These are phyloP conservation scores for Microctenopoma steveboyesi DNA, from an alignment of 2,797 vertebrate genomes.

Conservation along the genomic window DNA sequence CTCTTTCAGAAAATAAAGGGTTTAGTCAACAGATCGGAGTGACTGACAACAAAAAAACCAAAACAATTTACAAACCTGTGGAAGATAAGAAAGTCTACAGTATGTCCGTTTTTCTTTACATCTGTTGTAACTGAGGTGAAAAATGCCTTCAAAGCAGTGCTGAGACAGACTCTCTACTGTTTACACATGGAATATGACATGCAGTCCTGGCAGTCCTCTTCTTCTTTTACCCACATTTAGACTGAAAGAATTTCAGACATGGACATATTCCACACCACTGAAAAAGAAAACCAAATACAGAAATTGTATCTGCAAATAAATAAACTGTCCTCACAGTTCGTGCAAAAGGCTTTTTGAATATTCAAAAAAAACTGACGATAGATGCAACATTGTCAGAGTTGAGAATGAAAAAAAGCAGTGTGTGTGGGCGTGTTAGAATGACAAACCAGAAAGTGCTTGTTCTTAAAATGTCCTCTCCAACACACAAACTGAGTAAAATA, in stretches of 20 bases:
- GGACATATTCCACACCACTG: constrained; percentile 5
- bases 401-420: constrained; percentile 35
- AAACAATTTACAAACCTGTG: not conserved
- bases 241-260: constrained; percentile 18
- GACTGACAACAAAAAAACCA: not conserved
- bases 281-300: not conserved
- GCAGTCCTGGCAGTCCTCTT: not conserved
- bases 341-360: constrained; percentile 36
- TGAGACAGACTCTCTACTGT: not conserved
- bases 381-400: constrained; percentile 49
- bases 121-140: not conserved
- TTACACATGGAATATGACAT: constrained; percentile 12
- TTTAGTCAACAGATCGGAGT: not conserved
- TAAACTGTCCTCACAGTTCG: constrained; percentile 11
- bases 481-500: constrained; percentile 57
- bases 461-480: constrained; percentile 56
- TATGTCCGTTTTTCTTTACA: not conserved
- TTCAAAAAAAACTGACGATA: constrained; percentile 47
- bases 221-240: not conserved
- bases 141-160: constrained; percentile 11
- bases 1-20: not conserved
- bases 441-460: constrained; percentile 66
- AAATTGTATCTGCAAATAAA: constrained; percentile 36
- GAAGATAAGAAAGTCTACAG: not conserved
- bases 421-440: constrained; percentile 66